Conservation (phyloP, 2,888 invertebrate species). For the Silvanus unidentatus region DNA sequence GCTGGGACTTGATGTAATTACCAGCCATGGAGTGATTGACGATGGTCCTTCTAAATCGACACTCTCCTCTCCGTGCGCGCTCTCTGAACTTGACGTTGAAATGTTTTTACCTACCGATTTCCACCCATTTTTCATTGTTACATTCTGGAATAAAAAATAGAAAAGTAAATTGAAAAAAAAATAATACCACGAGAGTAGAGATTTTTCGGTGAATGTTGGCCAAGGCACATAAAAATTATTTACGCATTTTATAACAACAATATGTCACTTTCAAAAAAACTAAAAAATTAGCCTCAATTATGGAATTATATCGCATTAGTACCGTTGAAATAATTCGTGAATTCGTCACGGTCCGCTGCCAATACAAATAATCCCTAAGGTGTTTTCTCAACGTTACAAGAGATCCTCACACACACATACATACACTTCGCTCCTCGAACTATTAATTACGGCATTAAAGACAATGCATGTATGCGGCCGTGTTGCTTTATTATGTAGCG, state of each 20-base stretch:
- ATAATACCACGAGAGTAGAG: neutral
- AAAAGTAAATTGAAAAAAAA: neutral
- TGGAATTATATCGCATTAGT: conserved; percentile 4
- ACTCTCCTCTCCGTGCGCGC: conserved; percentile 12
- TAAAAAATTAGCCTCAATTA: neutral
- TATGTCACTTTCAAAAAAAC: conserved; percentile 3
- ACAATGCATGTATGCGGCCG: conserved; percentile 34
- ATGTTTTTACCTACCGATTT: neutral
- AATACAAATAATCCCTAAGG: conserved; percentile 18
- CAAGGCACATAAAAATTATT: neutral
- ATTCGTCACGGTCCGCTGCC: conserved; percentile 16
- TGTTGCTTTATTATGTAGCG: conserved; percentile 23
- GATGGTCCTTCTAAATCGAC: conserved; percentile 31
- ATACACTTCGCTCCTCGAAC: conserved; percentile 29
- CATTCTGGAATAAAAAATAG: neutral
- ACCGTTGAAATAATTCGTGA: conserved; percentile 7
- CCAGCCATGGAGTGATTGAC: conserved; percentile 32
- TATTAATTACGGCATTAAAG: conserved; percentile 40
- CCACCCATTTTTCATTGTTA: neutral
- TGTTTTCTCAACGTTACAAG: too few relatives aligned
- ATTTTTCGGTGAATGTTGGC: neutral
- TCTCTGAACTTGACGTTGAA: too few relatives aligned
- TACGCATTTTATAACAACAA: neutral
- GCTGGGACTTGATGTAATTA: conserved; percentile 17
- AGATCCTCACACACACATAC: too few relatives aligned